Evolutionary conservation across 2,113 vertebrate genomes (phyloP).

Genomic region (Salvator merianae): DNA sequence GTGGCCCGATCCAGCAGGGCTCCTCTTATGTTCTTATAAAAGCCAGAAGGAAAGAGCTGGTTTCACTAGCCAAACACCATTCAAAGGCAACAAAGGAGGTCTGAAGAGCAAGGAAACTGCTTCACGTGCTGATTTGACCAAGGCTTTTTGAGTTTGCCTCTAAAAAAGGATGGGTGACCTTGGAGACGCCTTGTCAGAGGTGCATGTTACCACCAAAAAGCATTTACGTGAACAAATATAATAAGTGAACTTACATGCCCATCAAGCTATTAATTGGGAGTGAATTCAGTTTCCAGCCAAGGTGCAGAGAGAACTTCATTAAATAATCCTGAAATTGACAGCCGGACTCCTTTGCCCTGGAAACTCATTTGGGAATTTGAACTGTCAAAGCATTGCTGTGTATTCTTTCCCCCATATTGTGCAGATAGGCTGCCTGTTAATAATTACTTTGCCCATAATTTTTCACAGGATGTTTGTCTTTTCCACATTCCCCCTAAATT

Average conservation of each 20-base stretch:
- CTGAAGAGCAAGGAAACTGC: no score
- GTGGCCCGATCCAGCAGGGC: no score
- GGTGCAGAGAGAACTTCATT: neutral
- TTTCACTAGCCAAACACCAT: no score
- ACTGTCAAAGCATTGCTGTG: neutral
- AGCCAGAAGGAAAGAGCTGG: no score
- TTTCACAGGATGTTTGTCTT: slow-evolving; percentile 9
- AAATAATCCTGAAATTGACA: neutral
- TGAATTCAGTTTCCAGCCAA: slow-evolving; percentile 32
- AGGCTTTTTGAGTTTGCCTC: no score
- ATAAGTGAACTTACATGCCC: accelerated
- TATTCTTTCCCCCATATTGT: neutral
- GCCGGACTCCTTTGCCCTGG: neutral
- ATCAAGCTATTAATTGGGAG: slow-evolving; percentile 33
- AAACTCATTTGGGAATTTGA: neutral
- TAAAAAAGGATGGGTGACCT: no score
- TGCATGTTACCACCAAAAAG: no score
- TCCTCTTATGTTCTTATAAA: no score
- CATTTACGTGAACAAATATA: neutral
- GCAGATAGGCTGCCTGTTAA: neutral
- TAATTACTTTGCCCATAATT: slow-evolving; percentile 49
- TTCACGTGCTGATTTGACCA: no score
- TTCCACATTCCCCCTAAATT: no score
- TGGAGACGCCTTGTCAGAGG: no score
- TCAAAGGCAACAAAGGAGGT: no score